Conservation (phyloP, 2,888 invertebrate species). For the Autographa gamma region DNA sequence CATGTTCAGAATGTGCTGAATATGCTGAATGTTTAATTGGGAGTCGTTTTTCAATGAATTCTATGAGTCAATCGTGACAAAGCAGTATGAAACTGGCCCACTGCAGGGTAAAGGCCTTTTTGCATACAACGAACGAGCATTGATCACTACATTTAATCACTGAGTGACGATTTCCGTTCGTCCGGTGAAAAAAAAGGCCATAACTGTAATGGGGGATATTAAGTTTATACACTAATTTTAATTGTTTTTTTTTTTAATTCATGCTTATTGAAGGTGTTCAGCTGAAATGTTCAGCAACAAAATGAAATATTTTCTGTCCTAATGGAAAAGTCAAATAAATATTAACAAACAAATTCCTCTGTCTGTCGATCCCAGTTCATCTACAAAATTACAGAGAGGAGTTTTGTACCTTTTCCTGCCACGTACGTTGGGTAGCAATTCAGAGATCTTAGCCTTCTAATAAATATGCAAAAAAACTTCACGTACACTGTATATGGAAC, state of each 20-base stretch:
- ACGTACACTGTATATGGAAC: not conserved
- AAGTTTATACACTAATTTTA: too few species aligned
- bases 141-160: not conserved
- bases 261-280: too few species aligned
- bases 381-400: slow-evolving; percentile 43
- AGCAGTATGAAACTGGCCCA: not conserved
- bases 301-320: too few species aligned
- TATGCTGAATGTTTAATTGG: not conserved
- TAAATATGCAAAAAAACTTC: slow-evolving; percentile 20
- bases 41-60: too few species aligned
- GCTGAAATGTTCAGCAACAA: too few species aligned
- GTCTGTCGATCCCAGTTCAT: slow-evolving; percentile 32
- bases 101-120: not conserved
- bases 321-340: not conserved
- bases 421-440: slow-evolving; percentile 25
- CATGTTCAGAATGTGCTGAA: not conserved
- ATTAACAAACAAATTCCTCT: not conserved
- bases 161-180: not conserved
- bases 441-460: slow-evolving; percentile 33
- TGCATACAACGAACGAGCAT: too few species aligned
- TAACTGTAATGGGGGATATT: too few species aligned
- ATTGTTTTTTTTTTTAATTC: too few species aligned
- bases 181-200: too few species aligned
- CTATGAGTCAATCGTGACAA: too few species aligned
- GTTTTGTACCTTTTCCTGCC: slow-evolving; percentile 34